Evolutionary conservation across 1,140 invertebrate genomes (phyloP).

Genomic region (Pseudomyrmex gracilis): DNA sequence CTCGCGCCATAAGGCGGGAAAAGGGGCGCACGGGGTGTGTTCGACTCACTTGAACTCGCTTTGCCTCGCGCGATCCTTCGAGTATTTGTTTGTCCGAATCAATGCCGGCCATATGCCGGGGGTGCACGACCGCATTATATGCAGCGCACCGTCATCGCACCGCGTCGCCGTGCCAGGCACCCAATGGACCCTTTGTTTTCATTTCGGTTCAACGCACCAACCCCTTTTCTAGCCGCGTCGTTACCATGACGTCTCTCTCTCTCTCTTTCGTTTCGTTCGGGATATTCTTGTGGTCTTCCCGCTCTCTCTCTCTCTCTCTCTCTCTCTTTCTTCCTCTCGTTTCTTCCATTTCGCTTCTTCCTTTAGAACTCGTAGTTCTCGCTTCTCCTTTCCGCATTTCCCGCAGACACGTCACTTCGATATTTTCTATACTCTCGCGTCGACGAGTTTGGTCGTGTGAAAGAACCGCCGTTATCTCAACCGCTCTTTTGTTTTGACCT

Average conservation of each 20-base stretch:
- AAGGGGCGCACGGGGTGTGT: conserved; percentile 14
- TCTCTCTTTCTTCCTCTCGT: background rate
- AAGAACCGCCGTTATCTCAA: conserved; percentile 40
- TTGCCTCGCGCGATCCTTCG: conserved; percentile 57
- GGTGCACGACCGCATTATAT: conserved; percentile 66
- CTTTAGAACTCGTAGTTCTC: background rate
- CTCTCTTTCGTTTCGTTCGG: background rate
- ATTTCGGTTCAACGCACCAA: conserved; percentile 73
- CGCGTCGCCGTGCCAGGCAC: conserved; percentile 60
- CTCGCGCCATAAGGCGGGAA: conserved; percentile 73
- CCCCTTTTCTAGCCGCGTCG: conserved; percentile 27
- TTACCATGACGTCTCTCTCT: conserved; percentile 49
- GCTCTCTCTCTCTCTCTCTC: background rate
- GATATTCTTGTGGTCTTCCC: background rate
- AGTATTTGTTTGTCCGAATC: conserved; percentile 70
- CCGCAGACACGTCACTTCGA: conserved; percentile 50
- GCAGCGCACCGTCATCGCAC: conserved; percentile 62
- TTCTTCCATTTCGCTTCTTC: conserved; percentile 33
- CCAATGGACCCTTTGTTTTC: conserved; percentile 79
- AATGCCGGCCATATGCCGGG: conserved; percentile 75
- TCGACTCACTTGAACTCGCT: conserved; percentile 16
- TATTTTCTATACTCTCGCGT: conserved; percentile 59
- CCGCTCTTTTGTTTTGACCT: conserved; percentile 44
- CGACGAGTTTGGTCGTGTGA: conserved; percentile 36
- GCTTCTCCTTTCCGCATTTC: conserved; percentile 46